phyloP scores from a whole-genome alignment of 2,888 invertebrate species.

The Tenthredo amoena region DNA sequence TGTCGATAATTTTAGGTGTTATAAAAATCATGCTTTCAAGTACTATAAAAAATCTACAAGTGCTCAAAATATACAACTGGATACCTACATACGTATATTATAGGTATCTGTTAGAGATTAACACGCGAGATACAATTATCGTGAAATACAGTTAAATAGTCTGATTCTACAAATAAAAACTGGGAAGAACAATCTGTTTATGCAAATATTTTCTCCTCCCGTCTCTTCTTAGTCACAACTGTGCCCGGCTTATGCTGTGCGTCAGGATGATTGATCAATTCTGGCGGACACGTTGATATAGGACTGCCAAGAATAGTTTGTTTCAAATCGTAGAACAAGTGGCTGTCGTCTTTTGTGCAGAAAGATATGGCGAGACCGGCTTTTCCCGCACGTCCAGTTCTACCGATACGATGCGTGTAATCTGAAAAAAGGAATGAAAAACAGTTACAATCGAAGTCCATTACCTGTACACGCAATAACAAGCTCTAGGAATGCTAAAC shows the following conservation, averaged over 20 bases:
- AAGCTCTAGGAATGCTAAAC: neutral
- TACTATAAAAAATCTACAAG: neutral
- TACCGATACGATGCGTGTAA: conserved; percentile 98
- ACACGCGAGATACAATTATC: neutral
- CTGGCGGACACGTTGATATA: conserved; percentile 96
- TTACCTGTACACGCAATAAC: conserved; percentile 31
- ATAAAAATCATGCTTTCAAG: neutral
- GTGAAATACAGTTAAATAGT: neutral
- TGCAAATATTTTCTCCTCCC: conserved; percentile 97
- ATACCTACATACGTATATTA: conserved; percentile 15
- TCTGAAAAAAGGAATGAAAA: conserved; percentile 79
- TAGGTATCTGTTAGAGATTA: conserved; percentile 10
- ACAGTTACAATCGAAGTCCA: conserved; percentile 37
- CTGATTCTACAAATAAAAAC: neutral
- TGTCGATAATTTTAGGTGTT: neutral
- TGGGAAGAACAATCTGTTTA: conserved; percentile 76
- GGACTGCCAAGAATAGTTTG: conserved; percentile 94
- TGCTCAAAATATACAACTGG: neutral
- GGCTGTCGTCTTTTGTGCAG: conserved; percentile 97
- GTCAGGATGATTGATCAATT: conserved; percentile 98
- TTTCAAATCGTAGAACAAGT: conserved; percentile 97
- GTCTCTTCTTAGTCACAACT: conserved; percentile 94
- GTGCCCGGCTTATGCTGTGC: conserved; percentile 98
- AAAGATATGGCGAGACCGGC: conserved; percentile 97
- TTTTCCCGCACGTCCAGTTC: conserved; percentile 99